A percentile compares a stretch with the other conserved stretches of the same genome.
Evolutionary conservation across 2,888 invertebrate genomes (phyloP).

Genomic region (Cecidostiba fungosa): DNA sequence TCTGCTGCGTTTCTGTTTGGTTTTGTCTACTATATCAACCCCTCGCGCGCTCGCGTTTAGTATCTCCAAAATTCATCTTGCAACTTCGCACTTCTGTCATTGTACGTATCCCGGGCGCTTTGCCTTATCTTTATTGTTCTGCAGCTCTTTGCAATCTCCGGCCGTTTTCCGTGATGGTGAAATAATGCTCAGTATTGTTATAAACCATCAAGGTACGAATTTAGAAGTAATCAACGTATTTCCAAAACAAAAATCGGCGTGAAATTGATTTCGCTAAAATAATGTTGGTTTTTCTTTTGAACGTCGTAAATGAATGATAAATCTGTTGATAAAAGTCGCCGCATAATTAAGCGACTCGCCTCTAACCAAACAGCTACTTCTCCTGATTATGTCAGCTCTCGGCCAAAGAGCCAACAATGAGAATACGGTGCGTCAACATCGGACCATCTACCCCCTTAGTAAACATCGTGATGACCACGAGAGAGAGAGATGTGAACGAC

Average conservation of each 20-base stretch:
- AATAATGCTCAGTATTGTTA: not conserved
- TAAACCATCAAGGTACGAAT: not conserved
- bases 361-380: not conserved
- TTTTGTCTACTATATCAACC: constrained; percentile 47
- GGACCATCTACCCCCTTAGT: not conserved
- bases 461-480: constrained; percentile 34
- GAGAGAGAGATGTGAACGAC: not conserved
- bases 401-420: constrained; percentile 12
- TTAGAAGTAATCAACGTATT: too few relatives aligned
- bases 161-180: not conserved
- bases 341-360: not conserved
- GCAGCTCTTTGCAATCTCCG: not conserved
- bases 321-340: not conserved
- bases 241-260: too few relatives aligned
- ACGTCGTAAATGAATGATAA: not conserved
- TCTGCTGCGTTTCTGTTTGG: constrained; percentile 38
- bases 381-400: not conserved
- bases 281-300: not conserved
- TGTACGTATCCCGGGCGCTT: not conserved
- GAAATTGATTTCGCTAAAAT: too few relatives aligned
- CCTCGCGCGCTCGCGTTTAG: constrained; percentile 26
- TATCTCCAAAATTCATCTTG: constrained; percentile 45
- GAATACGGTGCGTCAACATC: constrained; percentile 1
- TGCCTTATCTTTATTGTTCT: constrained; percentile 34
- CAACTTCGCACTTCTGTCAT: constrained; percentile 55